Evolutionary conservation across 2,113 vertebrate genomes (phyloP).

Genomic region (Turnix velox): DNA sequence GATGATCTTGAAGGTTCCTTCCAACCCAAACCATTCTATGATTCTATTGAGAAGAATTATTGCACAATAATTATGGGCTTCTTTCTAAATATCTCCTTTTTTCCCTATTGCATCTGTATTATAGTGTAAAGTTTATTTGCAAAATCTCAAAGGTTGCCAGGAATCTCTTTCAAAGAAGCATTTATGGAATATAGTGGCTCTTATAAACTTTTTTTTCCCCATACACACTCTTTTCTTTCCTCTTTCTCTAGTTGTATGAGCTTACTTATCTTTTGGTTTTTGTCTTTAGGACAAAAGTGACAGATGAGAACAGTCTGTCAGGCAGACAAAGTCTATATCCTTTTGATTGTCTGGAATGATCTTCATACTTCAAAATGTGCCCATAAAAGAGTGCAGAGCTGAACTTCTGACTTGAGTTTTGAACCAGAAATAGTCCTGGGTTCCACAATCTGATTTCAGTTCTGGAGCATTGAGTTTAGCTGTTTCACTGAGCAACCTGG

Average conservation of each 20-base stretch:
- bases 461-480: neutral
- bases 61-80: neutral
- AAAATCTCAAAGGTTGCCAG: neutral
- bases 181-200: neutral
- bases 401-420: neutral
- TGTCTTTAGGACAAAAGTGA: neutral
- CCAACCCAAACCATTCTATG: too few relatives aligned
- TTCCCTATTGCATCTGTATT: neutral
- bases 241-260: neutral
- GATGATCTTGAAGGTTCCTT: too few relatives aligned
- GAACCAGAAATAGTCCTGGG: neutral
- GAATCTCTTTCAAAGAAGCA: neutral
- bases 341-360: conserved; percentile 1
- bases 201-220: neutral
- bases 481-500: too few relatives aligned
- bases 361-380: neutral
- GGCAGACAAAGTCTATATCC: neutral
- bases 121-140: neutral
- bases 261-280: neutral
- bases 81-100: neutral
- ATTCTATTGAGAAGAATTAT: neutral
- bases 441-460: neutral
- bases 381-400: neutral
- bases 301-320: neutral
- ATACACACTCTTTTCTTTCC: neutral